Conservation (phyloP, 2,797 vertebrate species). For the Ispidina picta region DNA sequence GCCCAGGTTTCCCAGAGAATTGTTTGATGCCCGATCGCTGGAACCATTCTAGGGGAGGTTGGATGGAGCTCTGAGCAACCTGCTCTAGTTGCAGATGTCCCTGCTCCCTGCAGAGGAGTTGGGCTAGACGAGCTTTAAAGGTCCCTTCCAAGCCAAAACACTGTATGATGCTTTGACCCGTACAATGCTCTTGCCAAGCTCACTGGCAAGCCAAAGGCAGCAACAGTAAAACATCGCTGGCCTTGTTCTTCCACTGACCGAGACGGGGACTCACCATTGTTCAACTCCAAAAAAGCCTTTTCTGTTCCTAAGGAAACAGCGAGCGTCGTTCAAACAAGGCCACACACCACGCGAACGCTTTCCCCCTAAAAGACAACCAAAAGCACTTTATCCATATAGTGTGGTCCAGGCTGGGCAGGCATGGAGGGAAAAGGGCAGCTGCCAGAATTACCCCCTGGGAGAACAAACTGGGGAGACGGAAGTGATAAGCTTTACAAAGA, state of each 20-base stretch:
- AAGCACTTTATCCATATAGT: accelerated
- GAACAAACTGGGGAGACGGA: not conserved
- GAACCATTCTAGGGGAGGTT: not conserved
- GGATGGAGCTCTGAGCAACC: not conserved
- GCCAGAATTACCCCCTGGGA: accelerated
- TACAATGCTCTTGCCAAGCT: not conserved
- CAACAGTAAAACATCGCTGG: not conserved
- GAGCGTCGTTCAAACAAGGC: not conserved
- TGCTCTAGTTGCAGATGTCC: not conserved
- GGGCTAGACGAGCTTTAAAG: not conserved
- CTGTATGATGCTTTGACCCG: not conserved
- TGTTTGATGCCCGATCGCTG: not conserved
- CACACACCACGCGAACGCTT: not conserved
- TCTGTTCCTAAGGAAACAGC: slow-evolving; percentile 40
- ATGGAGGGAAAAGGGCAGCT: accelerated
- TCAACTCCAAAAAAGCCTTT: not conserved
- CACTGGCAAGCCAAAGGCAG: not conserved
- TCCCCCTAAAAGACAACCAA: not conserved
- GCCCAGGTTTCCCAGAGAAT: not conserved
- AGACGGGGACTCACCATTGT: not conserved
- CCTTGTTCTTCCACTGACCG: not conserved
- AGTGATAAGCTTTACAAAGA: accelerated
- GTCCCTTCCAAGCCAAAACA: not conserved
- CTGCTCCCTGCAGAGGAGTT: not conserved
- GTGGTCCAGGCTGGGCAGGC: not conserved